These are phyloP conservation scores for Ctenomys sociabilis DNA, from an alignment of 2,113 vertebrate species.

Conservation along the genomic window DNA sequence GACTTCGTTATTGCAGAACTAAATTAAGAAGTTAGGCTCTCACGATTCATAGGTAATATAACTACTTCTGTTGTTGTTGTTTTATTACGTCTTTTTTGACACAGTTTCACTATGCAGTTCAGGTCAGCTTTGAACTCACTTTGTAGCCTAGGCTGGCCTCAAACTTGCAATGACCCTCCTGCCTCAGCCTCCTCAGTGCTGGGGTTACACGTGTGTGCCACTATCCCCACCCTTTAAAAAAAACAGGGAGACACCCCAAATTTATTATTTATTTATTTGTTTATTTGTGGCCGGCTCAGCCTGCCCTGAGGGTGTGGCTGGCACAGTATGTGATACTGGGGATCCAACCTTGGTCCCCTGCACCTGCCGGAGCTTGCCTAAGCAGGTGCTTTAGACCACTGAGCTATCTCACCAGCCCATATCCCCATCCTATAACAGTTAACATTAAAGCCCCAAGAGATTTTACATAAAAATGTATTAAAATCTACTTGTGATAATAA, in stretches of 20 bases:
- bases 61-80: background rate
- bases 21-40: slow-evolving; percentile 23
- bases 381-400: no score
- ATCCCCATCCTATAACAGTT: background rate
- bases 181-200: background rate
- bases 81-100: background rate
- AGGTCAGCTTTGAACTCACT: no score
- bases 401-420: no score
- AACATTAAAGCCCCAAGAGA: background rate
- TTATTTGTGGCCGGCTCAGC: no score
- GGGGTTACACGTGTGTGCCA: background rate
- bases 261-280: no score
- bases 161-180: background rate
- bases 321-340: no score
- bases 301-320: no score
- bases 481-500: slow-evolving; percentile 2
- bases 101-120: background rate
- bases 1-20: background rate
- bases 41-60: background rate
- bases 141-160: background rate
- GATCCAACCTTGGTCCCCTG: no score
- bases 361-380: no score
- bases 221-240: background rate
- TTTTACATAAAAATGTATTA: background rate
- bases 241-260: no score